Evolutionary conservation across 30 jellyfish, hydroid and myxozoan species (phyloP), one percentile per base, ranked within the genome.

Genomic region (Aurelia aurita): DNA sequence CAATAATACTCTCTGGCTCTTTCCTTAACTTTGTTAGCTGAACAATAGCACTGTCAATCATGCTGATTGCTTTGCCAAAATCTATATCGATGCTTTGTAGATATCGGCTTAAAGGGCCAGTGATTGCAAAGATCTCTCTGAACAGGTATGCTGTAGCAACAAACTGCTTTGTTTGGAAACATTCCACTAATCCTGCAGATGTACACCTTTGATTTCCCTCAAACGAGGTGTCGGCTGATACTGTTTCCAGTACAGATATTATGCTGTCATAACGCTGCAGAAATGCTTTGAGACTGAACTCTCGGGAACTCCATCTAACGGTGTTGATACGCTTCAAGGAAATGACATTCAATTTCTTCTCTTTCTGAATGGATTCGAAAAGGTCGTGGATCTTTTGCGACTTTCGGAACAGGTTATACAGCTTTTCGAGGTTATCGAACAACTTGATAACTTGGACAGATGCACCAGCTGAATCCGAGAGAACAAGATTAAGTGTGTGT

Each of bases 131-230:
- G 5, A 81, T 44, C 58, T 81, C 91, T 25, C 84, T 22, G 28
- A 81, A 64, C 20, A 82, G 77, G 77, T 55, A 68, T 31, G 87
- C 87, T 22, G 70, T 82, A 34, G 87, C 93, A 51, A 82, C 54
- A 22, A 68, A 82, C 79, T 82, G 93, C 69, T 81, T 81, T 46
- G 91, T 7, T 46, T 65, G 91, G 72, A 81, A 81, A 43, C 86
- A 66, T 44, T 81, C 91, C 51, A 66, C 3, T 3, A 81, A 46
- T 2, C 86, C 91, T 43, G 51, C 55, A 53, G 85, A 26, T 21
- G 86, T 81, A 51, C 58, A 3, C 63, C 85, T 34, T 81, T 81
- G 58, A 47, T 81, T 57, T 20, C 85, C 76, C 12, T 66, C 66
- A 64, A 39, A 62, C 10, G 85, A 62, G 47, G 72, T 63, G 84